Evolutionary conservation across 2,113 vertebrate genomes (phyloP).

Genomic region (Cottus gobio): DNA sequence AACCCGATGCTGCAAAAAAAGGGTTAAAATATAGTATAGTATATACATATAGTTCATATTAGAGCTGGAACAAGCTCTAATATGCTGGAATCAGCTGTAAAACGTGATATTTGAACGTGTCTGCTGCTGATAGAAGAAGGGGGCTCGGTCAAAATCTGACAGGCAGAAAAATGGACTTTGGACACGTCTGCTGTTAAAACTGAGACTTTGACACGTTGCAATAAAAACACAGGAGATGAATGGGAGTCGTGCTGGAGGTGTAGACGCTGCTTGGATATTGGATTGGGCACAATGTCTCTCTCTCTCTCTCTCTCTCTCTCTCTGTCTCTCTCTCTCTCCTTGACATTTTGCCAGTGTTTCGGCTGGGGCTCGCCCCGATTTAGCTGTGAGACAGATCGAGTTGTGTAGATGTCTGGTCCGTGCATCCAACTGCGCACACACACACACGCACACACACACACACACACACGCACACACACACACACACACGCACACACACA

Average conservation of each 20-base stretch:
- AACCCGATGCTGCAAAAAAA: background rate
- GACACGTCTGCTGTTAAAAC: background rate
- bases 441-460: conserved; percentile 1
- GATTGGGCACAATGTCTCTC: conserved; percentile 13
- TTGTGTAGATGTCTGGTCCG: conserved; percentile 64
- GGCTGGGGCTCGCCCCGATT: conserved; percentile 40
- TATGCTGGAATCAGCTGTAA: background rate
- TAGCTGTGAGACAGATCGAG: conserved; percentile 48
- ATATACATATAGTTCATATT: too few relatives aligned
- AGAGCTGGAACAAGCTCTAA: background rate
- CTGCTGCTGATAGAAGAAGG: background rate
- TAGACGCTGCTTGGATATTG: conserved; percentile 5
- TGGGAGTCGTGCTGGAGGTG: conserved; percentile 22
- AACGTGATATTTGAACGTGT: background rate
- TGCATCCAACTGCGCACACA: conserved; percentile 45
- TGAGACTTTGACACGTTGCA: conserved; percentile 12
- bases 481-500: conserved; percentile 18
- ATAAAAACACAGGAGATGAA: conserved; percentile 26
- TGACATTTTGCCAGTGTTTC: conserved; percentile 58
- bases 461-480: conserved; percentile 21
- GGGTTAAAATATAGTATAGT: too few relatives aligned
- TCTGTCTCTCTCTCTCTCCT: background rate
- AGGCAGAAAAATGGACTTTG: conserved; percentile 9
- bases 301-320: background rate
- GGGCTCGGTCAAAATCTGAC: background rate